Conservation (phyloP, 2,797 vertebrate species). For the Microcaecilia unicolor region DNA sequence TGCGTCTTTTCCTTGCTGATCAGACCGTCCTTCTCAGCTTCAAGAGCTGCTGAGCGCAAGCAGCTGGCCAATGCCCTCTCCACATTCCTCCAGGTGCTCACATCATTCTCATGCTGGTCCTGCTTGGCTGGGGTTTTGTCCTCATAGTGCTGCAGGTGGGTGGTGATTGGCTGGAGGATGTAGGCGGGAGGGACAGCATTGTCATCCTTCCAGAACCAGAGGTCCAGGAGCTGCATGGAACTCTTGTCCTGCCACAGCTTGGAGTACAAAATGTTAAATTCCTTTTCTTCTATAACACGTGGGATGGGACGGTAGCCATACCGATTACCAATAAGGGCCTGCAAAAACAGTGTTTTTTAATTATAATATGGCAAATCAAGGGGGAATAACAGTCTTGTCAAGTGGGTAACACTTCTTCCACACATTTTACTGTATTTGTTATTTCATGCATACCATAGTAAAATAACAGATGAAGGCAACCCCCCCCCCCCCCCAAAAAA, state of each 20-base stretch:
- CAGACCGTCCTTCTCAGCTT: slow-evolving; percentile 47
- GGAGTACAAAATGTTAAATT: slow-evolving; percentile 55
- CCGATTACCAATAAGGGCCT: slow-evolving; percentile 66
- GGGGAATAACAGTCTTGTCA: not conserved
- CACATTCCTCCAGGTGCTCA: slow-evolving; percentile 30
- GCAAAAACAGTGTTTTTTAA: too few species aligned
- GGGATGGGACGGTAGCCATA: slow-evolving; percentile 60
- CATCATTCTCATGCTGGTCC: slow-evolving; percentile 12
- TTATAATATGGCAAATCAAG: too few species aligned
- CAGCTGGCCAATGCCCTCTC: slow-evolving; percentile 45
- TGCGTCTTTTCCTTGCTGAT: slow-evolving; percentile 48
- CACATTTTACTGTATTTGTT: too few species aligned
- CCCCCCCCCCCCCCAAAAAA: too few species aligned
- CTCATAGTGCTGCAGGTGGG: slow-evolving; percentile 43
- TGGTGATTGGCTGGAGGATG: slow-evolving; percentile 59
- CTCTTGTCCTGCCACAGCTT: slow-evolving; percentile 43
- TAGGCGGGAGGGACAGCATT: slow-evolving; percentile 60
- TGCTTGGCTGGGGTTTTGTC: slow-evolving; percentile 34
- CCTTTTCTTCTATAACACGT: slow-evolving; percentile 43
- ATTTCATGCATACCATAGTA: too few species aligned
- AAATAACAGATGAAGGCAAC: too few species aligned
- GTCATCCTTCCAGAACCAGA: slow-evolving; percentile 56
- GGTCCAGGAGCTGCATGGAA: slow-evolving; percentile 43
- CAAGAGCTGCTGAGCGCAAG: slow-evolving; percentile 44
- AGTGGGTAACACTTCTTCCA: too few species aligned